These are phyloP conservation scores for Columbina picui DNA, from an alignment of 2,113 vertebrate species.

Conservation along the genomic window DNA sequence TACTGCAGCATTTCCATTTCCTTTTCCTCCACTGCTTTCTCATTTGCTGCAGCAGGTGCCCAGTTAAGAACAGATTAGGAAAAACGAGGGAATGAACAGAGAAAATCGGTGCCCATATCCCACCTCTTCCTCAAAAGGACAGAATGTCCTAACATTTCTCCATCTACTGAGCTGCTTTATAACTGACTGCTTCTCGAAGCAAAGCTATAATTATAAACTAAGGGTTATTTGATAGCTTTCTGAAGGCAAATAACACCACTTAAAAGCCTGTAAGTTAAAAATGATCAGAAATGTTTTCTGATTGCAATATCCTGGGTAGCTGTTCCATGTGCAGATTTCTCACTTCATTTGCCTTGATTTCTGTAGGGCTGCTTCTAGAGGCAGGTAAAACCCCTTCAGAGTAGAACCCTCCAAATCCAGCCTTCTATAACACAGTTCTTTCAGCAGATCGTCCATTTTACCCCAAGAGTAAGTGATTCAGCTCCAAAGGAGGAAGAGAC, in stretches of 20 bases:
- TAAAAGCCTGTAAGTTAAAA: not conserved
- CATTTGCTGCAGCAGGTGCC: not conserved
- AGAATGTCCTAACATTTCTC: not conserved
- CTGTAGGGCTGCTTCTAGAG: not conserved
- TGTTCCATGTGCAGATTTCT: not conserved
- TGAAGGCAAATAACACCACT: constrained; percentile 18
- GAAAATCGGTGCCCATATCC: not conserved
- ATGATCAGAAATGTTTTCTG: not conserved
- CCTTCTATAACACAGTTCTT: not conserved
- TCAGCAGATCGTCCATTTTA: not conserved
- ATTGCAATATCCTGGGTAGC: not conserved
- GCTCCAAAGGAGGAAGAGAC: not conserved
- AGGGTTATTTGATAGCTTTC: constrained; percentile 25
- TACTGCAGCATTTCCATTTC: constrained; percentile 1
- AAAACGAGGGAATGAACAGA: constrained; percentile 1
- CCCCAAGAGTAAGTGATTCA: not conserved
- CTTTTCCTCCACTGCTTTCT: constrained; percentile 16
- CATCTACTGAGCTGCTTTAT: not conserved
- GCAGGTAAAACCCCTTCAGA: not conserved
- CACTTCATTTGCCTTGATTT: not conserved
- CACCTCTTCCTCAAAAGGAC: not conserved
- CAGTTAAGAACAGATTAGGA: constrained; percentile 1
- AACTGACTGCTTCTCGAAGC: not conserved
- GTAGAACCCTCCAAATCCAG: not conserved
- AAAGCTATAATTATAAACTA: constrained; percentile 30